These are phyloP conservation scores for Synanthedon formicaeformis DNA, from an alignment of 2,888 invertebrate species.

Conservation along the genomic window DNA sequence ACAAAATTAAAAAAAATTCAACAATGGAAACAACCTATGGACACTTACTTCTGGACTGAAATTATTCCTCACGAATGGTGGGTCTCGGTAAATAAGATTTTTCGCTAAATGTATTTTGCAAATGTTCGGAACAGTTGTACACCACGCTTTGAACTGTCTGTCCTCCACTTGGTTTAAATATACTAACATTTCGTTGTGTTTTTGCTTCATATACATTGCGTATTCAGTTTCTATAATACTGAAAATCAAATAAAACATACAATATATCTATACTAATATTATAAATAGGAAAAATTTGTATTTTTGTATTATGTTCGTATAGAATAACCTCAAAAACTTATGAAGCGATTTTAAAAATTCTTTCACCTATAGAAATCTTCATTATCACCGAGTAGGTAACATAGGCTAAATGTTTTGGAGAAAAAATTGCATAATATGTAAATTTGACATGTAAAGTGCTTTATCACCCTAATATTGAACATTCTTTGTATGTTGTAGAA, in stretches of 20 bases:
- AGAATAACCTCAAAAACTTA: too few species aligned
- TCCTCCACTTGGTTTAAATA: slow-evolving; percentile 74
- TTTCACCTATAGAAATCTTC: too few species aligned
- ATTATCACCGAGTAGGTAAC: too few species aligned
- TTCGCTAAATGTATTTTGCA: slow-evolving; percentile 74
- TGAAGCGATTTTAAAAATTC: too few species aligned
- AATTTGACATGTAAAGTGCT: too few species aligned
- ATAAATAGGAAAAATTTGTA: not conserved
- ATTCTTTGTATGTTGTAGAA: too few species aligned
- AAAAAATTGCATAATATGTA: too few species aligned
- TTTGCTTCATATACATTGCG: slow-evolving; percentile 63
- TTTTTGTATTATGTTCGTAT: too few species aligned
- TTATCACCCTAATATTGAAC: too few species aligned
- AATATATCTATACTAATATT: slow-evolving; percentile 1
- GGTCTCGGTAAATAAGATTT: slow-evolving; percentile 69
- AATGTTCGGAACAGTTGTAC: slow-evolving; percentile 71
- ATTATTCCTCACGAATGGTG: slow-evolving; percentile 73
- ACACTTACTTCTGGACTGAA: slow-evolving; percentile 73
- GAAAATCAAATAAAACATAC: not conserved
- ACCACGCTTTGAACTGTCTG: slow-evolving; percentile 78
- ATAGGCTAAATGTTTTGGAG: too few species aligned
- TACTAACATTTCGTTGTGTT: slow-evolving; percentile 75
- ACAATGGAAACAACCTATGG: not conserved
- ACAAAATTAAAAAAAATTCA: too few species aligned
- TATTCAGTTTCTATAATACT: slow-evolving; percentile 73